Conservation (phyloP, 2,797 vertebrate genomes). For the Fundulus diaphanus region DNA sequence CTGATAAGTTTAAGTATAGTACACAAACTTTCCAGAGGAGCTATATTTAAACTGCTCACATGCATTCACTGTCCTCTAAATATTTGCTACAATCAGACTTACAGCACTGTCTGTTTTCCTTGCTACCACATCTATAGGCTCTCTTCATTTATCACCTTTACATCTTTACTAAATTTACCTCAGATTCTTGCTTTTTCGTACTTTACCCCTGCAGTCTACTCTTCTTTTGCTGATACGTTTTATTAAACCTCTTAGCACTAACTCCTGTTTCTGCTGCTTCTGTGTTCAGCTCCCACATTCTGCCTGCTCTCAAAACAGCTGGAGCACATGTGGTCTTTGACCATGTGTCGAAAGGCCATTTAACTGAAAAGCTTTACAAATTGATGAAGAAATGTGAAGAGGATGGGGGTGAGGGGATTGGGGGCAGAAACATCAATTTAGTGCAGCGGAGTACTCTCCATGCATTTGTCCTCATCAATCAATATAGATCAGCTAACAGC, state of each 20-base stretch:
- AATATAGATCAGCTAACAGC: constrained; percentile 60
- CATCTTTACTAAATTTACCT: not conserved
- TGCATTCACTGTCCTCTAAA: not conserved
- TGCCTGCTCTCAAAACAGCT: constrained; percentile 3
- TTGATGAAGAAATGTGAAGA: constrained; percentile 18
- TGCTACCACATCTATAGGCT: too few relatives aligned
- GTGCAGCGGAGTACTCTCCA: constrained; percentile 31
- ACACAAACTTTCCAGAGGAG: too few relatives aligned
- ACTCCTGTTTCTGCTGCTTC: not conserved
- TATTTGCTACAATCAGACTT: too few relatives aligned
- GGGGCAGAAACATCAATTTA: constrained; percentile 30
- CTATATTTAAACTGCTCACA: not conserved
- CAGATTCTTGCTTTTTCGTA: not conserved
- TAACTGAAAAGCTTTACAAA: constrained; percentile 23
- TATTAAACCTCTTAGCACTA: not conserved
- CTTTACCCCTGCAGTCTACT: not conserved
- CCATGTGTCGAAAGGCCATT: constrained; percentile 4
- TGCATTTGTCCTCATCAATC: constrained; percentile 57
- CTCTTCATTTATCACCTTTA: not conserved
- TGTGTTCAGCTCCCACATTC: not conserved
- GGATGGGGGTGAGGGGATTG: constrained; percentile 12
- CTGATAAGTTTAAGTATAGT: not conserved
- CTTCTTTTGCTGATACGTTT: not conserved
- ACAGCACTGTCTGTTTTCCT: too few relatives aligned
- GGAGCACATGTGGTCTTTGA: constrained; percentile 6